Evolutionary conservation across 2,113 vertebrate species (phyloP).

Genomic region (Engystomops pustulosus): DNA sequence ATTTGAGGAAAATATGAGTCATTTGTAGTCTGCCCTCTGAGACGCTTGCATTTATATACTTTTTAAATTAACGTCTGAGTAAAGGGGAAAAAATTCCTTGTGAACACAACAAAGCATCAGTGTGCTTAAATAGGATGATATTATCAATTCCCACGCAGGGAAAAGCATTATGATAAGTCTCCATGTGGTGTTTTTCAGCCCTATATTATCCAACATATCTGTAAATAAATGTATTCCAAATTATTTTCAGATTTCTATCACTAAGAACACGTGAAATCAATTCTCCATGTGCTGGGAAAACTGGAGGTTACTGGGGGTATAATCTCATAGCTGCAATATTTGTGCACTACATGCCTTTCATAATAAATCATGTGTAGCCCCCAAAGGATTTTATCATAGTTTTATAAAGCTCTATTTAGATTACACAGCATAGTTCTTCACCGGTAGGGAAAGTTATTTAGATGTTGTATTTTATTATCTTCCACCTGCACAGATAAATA

Average conservation of each 20-base stretch:
- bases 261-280: neutral
- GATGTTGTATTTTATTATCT: no score
- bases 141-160: conserved; percentile 8
- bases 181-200: neutral
- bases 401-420: neutral
- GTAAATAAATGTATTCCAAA: neutral
- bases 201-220: neutral
- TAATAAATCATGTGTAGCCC: neutral
- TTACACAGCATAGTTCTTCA: neutral
- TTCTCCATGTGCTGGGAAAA: neutral
- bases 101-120: conserved; percentile 5
- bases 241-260: neutral
- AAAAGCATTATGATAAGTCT: conserved; percentile 12
- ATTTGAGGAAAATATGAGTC: neutral
- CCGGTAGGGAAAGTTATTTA: no score
- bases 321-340: neutral
- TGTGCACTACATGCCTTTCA: neutral
- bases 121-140: neutral
- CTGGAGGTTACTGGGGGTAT: neutral
- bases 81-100: neutral
- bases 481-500: no score
- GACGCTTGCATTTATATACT: neutral
- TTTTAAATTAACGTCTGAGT: neutral
- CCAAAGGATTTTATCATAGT: neutral
- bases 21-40: neutral